phyloP scores from a whole-genome alignment of 2,797 vertebrate genomes.

The Schizopygopsis pylzovi region DNA sequence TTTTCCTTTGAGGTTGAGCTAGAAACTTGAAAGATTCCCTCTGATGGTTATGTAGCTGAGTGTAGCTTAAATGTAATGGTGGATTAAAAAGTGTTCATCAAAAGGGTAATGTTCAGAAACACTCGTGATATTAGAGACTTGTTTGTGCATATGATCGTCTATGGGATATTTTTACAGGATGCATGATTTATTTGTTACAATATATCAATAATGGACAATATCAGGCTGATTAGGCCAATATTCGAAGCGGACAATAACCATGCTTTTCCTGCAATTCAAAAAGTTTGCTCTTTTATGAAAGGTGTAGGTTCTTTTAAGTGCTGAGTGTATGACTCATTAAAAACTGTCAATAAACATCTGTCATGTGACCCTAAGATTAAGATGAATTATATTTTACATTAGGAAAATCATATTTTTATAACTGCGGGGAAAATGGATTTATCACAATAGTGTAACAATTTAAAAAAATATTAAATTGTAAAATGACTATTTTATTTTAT shows the following conservation, averaged over 20 bases:
- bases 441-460: neutral
- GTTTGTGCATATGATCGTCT: neutral
- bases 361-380: neutral
- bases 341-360: neutral
- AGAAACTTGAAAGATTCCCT: conserved; percentile 12
- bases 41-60: conserved; percentile 7
- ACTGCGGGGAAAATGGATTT: neutral
- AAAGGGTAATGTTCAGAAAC: neutral
- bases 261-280: too few relatives aligned
- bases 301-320: too few relatives aligned
- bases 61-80: neutral
- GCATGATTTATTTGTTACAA: too few relatives aligned
- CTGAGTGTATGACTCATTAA: neutral
- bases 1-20: conserved; percentile 37
- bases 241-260: too few relatives aligned
- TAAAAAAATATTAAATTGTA: neutral
- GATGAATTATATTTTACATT: neutral
- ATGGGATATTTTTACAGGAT: too few relatives aligned
- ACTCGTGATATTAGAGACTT: neutral
- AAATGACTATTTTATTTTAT: neutral
- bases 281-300: too few relatives aligned
- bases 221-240: too few relatives aligned
- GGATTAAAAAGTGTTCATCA: neutral
- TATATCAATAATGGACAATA: too few relatives aligned
- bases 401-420: neutral